A percentile compares a stretch with the other conserved stretches of the same genome.
Evolutionary conservation across 2,113 vertebrate species (phyloP).

Genomic region (Thymallus thymallus): DNA sequence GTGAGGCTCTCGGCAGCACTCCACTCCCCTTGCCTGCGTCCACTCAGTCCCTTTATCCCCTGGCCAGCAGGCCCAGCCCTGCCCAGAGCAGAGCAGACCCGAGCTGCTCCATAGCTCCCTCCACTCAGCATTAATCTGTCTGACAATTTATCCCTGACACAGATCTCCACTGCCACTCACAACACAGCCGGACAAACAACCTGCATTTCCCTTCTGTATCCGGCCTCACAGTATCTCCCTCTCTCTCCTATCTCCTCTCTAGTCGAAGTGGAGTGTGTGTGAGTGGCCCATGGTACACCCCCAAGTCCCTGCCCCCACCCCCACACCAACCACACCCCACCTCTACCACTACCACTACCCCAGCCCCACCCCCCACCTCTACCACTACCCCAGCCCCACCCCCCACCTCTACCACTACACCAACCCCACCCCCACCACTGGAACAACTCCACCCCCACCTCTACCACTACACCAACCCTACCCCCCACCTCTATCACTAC

Average conservation of each 20-base stretch:
- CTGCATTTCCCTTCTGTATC: background rate
- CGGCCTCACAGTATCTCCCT: background rate
- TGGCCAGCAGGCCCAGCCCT: constrained; percentile 39
- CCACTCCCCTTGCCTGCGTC: background rate
- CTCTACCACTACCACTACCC: no score
- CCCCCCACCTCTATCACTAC: background rate
- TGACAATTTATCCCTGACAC: constrained; percentile 49
- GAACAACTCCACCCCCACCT: no score
- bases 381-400: background rate
- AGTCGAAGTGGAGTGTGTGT: background rate
- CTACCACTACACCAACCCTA: no score
- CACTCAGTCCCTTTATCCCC: constrained; percentile 40
- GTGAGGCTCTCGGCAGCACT: constrained; percentile 21
- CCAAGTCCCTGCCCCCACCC: background rate
- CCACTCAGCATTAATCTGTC: constrained; percentile 49
- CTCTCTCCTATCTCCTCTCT: background rate
- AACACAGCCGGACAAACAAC: no score
- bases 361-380: no score
- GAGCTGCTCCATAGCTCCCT: constrained; percentile 42
- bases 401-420: no score
- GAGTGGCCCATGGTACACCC: background rate
- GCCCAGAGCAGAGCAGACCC: constrained; percentile 32
- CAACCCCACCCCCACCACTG: background rate
- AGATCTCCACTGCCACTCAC: constrained; percentile 28
- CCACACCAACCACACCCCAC: no score